A percentile compares a stretch with the other conserved stretches of the same genome.
These are phyloP conservation scores for Rhinichthys klamathensis DNA, from an alignment of 2,113 vertebrate species.

Conservation along the genomic window DNA sequence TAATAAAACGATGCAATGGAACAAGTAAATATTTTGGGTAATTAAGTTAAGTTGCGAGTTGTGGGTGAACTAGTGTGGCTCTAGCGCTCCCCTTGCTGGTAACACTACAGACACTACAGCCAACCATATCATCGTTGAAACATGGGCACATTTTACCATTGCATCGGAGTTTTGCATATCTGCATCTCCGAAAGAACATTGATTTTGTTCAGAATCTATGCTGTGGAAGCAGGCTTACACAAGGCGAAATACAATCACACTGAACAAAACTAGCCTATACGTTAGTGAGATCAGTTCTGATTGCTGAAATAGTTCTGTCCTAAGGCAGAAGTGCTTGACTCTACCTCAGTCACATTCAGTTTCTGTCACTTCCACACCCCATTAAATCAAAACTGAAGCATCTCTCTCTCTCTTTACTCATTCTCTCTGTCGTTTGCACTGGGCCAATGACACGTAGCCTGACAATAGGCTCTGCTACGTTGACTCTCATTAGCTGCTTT, in stretches of 20 bases:
- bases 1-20: neutral
- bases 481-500: slow-evolving; percentile 34
- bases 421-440: neutral
- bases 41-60: neutral
- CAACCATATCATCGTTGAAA: neutral
- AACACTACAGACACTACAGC: neutral
- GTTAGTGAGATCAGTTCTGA: slow-evolving; percentile 1
- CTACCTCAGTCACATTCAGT: neutral
- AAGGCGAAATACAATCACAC: neutral
- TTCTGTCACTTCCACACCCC: neutral
- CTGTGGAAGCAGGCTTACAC: neutral
- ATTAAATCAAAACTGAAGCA: neutral
- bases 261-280: neutral
- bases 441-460: neutral
- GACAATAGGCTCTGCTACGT: neutral
- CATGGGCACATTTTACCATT: neutral
- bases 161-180: neutral
- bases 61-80: neutral
- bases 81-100: slow-evolving; percentile 3
- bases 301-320: neutral
- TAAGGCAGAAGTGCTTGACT: neutral
- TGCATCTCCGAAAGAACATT: neutral
- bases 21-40: neutral
- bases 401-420: neutral
- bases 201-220: neutral